Base-by-base conservation (phyloP, 2,888 invertebrate genomes). In the Sycophila texana region DNA sequence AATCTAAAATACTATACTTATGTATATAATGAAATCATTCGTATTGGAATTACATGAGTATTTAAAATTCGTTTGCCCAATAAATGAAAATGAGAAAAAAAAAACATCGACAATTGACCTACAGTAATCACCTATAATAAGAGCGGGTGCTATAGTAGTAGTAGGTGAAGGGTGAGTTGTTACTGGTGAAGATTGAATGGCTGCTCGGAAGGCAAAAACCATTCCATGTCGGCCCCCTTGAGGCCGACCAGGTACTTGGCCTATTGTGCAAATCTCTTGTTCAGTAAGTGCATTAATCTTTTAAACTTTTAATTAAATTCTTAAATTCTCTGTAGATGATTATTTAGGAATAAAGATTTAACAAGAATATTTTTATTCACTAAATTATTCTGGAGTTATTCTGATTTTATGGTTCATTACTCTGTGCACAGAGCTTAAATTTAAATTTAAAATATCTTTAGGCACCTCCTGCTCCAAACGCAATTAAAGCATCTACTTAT, bases 211-310 rank as follows among this genome's bases (percentile, higher is more conserved):
- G 91, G 92, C 93, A 92, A 93, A 93, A 89, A 93, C 93, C 93
- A 93, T 93, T 91, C 93, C 93, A 91, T 93, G 93, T 89, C 93
- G 92, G 91, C 93, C 93, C 88, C 93, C 93, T 91, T 92, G 92
- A 91, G 93, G 93, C 91, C 93, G 92, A 91, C 93, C 93, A 90
- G 93, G 93, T 91, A 93, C 91, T 90, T 93, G 92, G 92, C 93
- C 93, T 93, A 92, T 86, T 87, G 80, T 83, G 87, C 85, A 89
- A 88, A 89, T 82, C 79, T 85, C 60, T 82, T 74, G 82, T 85
- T 85, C 81, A 83, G 71, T 84, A 74, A 18, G 55, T 81, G 39
- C 47, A 60, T 18, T 22, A 3, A 75, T 13, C 14, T 39, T 22
- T 77, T 57, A 47, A 14, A 4, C 7, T 60, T 39, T 39, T 10